Base-by-base conservation (phyloP, 1,140 invertebrate species). In the Leptopilina clavipes region DNA sequence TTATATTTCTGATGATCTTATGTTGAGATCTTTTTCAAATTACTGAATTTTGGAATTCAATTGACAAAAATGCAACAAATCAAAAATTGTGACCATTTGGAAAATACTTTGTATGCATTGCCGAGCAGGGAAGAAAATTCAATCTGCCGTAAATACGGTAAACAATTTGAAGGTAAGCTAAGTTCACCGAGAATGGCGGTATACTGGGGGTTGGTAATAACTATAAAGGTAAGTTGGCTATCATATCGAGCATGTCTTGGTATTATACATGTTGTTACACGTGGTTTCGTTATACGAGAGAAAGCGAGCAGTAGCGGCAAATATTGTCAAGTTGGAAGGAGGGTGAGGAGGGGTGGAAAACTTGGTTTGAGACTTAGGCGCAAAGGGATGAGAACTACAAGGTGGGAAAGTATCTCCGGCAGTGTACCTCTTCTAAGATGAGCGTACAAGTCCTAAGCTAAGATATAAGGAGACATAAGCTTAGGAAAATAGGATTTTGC, bases 221-320 rank as follows among this genome's bases (percentile, higher is more conserved):
- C 80, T 81, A 78, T 84, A 84, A 84, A 84, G 78, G 81, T 82
- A 82, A 82, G 78, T 83, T 83, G 82, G 81, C 81, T 77, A 82
- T 82, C 81, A 79, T 82, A 79, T 80, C 25, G 72, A 73, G 79
- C 75, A 72, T 5, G 44, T 75, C 48, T 65, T n/a, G 25, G 59
- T 31, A 22, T 25, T 31, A 65, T 31, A 65, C 59, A 65, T 65
- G 59, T 31, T 22, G 59, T 22, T 65, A 31, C 59, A 65, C 25
- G 59, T 65, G 59, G 59, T 65, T n/a, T 65, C 11, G 76, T 76
- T 77, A 70, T 25, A 40, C 9, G 73, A 3, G 17, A 22, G 72
- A 25, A 43, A 72, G 73, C n/a, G 54, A 44, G 40, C 25, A 44
- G 48, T 18, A 75, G 73, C 52, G 73, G 76, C 19, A 72, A 81